phyloP scores from a whole-genome alignment of 2,113 vertebrate species.

The Barbus barbus region DNA sequence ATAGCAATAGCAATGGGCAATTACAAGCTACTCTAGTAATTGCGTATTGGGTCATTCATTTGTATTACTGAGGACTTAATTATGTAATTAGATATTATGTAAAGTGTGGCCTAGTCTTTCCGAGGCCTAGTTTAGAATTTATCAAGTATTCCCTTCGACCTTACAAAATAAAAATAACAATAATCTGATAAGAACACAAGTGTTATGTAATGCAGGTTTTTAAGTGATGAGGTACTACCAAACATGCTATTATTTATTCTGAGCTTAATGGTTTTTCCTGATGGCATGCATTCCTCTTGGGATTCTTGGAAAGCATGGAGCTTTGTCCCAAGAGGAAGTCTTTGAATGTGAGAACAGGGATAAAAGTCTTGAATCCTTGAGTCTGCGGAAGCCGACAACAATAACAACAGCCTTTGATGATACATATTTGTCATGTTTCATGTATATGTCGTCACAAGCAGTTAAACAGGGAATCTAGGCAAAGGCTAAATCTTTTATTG shows the following conservation, averaged over 20 bases:
- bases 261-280: constrained; percentile 12
- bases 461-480: background rate
- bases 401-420: background rate
- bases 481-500: background rate
- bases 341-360: background rate
- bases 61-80: background rate
- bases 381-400: constrained; percentile 12
- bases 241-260: background rate
- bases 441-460: background rate
- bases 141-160: background rate
- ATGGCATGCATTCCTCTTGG: constrained; percentile 5
- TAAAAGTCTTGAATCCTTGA: constrained; percentile 10
- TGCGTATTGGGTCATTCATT: background rate
- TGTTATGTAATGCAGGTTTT: background rate
- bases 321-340: constrained; percentile 32
- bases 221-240: background rate
- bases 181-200: background rate
- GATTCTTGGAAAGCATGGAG: constrained; percentile 17
- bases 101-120: background rate
- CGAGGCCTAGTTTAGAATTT: background rate
- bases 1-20: background rate
- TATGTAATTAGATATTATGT: background rate
- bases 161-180: background rate
- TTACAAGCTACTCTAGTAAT: constrained; percentile 9
- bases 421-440: background rate